A percentile compares a stretch with the other conserved stretches of the same genome.
Conservation (phyloP, 1,140 invertebrate genomes). For the Euwallacea fornicatus region DNA sequence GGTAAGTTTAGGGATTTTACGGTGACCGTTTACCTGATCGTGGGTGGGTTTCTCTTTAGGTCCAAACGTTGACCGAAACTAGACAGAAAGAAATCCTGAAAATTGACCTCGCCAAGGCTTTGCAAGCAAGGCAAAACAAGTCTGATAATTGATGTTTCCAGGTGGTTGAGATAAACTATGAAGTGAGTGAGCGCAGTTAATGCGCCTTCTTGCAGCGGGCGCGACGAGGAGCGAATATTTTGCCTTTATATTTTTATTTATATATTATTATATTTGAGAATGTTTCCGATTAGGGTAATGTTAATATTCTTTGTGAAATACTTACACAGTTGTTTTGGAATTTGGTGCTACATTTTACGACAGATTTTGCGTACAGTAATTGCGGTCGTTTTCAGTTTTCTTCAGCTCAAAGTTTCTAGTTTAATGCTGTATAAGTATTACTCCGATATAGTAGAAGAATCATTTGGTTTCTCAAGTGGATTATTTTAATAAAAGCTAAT, state of each 20-base stretch:
- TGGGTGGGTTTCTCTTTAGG: conserved; percentile 6
- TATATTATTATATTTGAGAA: neutral
- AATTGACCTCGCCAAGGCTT: conserved; percentile 81
- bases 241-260: conserved; percentile 7
- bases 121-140: conserved; percentile 74
- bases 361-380: neutral
- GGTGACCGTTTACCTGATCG: neutral
- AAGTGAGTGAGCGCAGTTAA: conserved; percentile 2
- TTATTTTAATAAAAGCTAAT: neutral
- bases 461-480: neutral
- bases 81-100: conserved; percentile 79
- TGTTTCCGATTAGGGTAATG: neutral
- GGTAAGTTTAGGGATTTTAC: conserved; percentile 42
- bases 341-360: conserved; percentile 1
- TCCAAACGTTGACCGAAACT: conserved; percentile 81
- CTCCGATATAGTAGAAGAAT: neutral
- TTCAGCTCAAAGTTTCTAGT: neutral
- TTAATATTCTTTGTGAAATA: neutral
- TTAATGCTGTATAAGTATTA: conserved; percentile 1
- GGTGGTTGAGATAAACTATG: conserved; percentile 40
- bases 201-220: neutral
- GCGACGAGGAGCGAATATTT: neutral
- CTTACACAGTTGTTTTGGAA: neutral
- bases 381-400: neutral
- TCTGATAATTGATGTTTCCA: conserved; percentile 57